Percentiles rank a stretch among this genome's conserved stretches.
These are phyloP conservation scores for Dicyrtomina minuta DNA, from an alignment of 2,888 invertebrate species.

Conservation along the genomic window DNA sequence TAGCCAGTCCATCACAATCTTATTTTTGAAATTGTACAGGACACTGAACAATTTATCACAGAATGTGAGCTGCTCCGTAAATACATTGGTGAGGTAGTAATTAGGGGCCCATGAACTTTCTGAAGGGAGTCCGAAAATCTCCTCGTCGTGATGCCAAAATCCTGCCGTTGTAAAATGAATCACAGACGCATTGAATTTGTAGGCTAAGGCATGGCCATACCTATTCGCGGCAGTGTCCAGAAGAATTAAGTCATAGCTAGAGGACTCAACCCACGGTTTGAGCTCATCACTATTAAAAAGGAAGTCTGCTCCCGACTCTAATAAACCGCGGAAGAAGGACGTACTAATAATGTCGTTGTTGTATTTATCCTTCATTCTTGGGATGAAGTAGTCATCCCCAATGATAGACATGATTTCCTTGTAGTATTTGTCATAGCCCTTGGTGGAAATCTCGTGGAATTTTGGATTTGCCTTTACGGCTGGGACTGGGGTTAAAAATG, in stretches of 20 bases:
- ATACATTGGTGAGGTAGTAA: not conserved
- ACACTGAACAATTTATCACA: not conserved
- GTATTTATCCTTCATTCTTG: not conserved
- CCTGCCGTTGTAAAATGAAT: not conserved
- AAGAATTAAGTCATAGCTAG: not conserved
- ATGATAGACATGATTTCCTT: not conserved
- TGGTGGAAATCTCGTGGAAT: conserved; percentile 3
- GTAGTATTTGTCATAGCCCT: not conserved
- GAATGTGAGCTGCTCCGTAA: not conserved
- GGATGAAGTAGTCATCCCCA: not conserved
- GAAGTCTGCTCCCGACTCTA: not conserved
- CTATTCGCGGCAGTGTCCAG: not conserved
- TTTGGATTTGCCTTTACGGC: conserved; percentile 8
- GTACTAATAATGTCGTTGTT: not conserved
- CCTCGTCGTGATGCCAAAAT: not conserved
- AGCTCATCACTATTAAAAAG: not conserved
- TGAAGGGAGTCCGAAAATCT: not conserved
- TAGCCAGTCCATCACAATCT: too few species aligned
- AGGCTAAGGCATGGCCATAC: conserved; percentile 3
- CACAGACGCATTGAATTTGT: not conserved
- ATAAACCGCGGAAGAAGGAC: not conserved
- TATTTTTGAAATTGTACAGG: too few species aligned
- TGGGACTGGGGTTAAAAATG: too few species aligned
- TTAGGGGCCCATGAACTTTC: not conserved
- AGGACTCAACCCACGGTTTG: not conserved